Evolutionary conservation across 2,797 vertebrate species (phyloP).

Genomic region (Serranus cabrilla): DNA sequence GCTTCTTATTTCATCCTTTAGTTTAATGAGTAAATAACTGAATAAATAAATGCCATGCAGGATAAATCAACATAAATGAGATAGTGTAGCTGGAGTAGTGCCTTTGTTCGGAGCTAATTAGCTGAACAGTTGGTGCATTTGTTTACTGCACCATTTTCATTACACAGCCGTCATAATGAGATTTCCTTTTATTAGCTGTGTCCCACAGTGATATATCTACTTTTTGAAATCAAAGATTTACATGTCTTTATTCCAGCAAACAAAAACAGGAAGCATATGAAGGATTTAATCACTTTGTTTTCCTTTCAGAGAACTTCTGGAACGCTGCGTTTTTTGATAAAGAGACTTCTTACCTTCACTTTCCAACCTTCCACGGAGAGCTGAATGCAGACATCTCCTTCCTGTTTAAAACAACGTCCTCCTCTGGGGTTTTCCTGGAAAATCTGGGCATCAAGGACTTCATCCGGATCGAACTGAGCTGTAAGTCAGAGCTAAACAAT

Average conservation of each 20-base stretch:
- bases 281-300: slow-evolving; percentile 21
- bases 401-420: slow-evolving; percentile 95
- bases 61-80: slow-evolving; percentile 70
- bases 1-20: slow-evolving; percentile 58
- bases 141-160: slow-evolving; percentile 66
- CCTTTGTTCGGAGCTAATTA: slow-evolving; percentile 73
- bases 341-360: slow-evolving; percentile 95
- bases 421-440: slow-evolving; percentile 95
- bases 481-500: slow-evolving; percentile 85
- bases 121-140: slow-evolving; percentile 72
- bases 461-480: slow-evolving; percentile 93
- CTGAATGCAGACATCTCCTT: slow-evolving; percentile 95
- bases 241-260: background rate
- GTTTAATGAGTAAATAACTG: slow-evolving; percentile 49
- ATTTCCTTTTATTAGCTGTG: slow-evolving; percentile 57
- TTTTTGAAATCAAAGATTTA: slow-evolving; percentile 7
- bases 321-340: slow-evolving; percentile 95
- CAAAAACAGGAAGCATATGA: background rate
- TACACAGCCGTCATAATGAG: slow-evolving; percentile 54
- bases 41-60: slow-evolving; percentile 43
- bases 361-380: slow-evolving; percentile 95
- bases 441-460: slow-evolving; percentile 97
- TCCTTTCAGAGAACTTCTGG: slow-evolving; percentile 89
- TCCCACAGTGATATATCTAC: slow-evolving; percentile 27
- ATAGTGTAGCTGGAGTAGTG: slow-evolving; percentile 45